Percentiles rank a stretch among this genome's conserved stretches.
Conservation (phyloP, 2,797 vertebrate species). For the Rachycentron canadum region DNA sequence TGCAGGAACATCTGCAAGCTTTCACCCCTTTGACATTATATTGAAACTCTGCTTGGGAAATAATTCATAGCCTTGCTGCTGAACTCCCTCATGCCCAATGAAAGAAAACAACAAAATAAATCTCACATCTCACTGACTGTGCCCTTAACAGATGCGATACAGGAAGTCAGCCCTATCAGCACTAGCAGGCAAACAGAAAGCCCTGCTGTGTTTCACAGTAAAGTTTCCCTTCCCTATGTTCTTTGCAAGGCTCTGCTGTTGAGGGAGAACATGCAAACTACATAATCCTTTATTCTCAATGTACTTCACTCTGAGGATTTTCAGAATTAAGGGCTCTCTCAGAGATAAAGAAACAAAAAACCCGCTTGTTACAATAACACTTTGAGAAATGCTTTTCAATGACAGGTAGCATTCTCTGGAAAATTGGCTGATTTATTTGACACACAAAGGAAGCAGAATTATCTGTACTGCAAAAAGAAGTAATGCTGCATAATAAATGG, state of each 20-base stretch:
- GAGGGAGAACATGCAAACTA: constrained; percentile 10
- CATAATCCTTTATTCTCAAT: not conserved
- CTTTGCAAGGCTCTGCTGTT: constrained; percentile 25
- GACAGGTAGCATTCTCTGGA: constrained; percentile 29
- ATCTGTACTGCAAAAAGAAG: constrained; percentile 27
- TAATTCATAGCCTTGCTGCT: constrained; percentile 63
- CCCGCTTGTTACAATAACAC: not conserved
- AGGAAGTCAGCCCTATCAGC: constrained; percentile 69
- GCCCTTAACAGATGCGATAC: constrained; percentile 69
- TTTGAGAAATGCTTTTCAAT: constrained; percentile 9
- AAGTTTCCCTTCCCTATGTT: constrained; percentile 13
- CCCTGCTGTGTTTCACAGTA: constrained; percentile 29
- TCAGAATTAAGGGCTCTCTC: not conserved
- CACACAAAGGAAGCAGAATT: constrained; percentile 27
- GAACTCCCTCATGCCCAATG: constrained; percentile 76
- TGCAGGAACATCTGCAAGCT: constrained; percentile 70
- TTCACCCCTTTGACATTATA: constrained; percentile 72
- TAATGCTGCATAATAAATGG: constrained; percentile 38
- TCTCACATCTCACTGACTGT: constrained; percentile 65
- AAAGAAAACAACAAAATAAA: constrained; percentile 76
- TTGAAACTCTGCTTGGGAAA: constrained; percentile 74
- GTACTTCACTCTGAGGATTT: not conserved
- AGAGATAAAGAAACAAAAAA: constrained; percentile 11
- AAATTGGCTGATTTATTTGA: not conserved
- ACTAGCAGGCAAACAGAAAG: constrained; percentile 49